Base-by-base conservation (phyloP, 2,797 vertebrate species). In the Gouania willdenowi region DNA sequence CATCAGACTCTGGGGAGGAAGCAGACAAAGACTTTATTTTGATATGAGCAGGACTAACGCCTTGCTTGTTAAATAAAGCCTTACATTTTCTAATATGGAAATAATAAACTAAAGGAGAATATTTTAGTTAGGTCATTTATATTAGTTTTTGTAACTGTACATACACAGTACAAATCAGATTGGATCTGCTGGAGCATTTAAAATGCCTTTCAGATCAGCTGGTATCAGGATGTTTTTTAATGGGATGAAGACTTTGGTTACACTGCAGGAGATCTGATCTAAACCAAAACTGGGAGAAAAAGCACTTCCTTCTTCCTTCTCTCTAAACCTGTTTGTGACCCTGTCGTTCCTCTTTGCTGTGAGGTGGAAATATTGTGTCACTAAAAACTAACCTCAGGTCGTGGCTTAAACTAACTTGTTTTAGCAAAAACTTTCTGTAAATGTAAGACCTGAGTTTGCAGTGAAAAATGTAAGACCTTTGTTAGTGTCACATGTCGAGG, bases 21-120 rank as follows among this genome's bases (percentile, higher is more conserved):
- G 86, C 81, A 5, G 92, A 96, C 40, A 96, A 92, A 86, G 92
- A 95, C 68, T 92, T 95, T 81, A 95, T 96, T 90, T 92, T 95
- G 77, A 90, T 93, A 85, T 95, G 79, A 82, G n/a, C n/a, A 8
- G 15, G 21, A 28, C 15, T 9, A 36, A 10, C 6, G 6, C 19
- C 42, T 21, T 30, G 6, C 34, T 13, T 7, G 24, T 13, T 49
- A 28, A 42, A 12, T 35, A 24, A 10, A 43, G 47, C 26, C 36
- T 62, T 39, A 12, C 11, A 4, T 46, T 51, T 48, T 24, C 17
- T 22, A 51, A 58, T 30, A 52, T 25, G 21, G 38, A 57, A 52
- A 14, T 17, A 26, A 54, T 14, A 17, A 27, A 12, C 31, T 20
- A 20, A 51, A 5, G 6, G 32, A n/a, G n/a, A 45, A 42, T 20